Base-by-base conservation (phyloP, 2,113 vertebrate species). In the Chaetops frenatus region DNA sequence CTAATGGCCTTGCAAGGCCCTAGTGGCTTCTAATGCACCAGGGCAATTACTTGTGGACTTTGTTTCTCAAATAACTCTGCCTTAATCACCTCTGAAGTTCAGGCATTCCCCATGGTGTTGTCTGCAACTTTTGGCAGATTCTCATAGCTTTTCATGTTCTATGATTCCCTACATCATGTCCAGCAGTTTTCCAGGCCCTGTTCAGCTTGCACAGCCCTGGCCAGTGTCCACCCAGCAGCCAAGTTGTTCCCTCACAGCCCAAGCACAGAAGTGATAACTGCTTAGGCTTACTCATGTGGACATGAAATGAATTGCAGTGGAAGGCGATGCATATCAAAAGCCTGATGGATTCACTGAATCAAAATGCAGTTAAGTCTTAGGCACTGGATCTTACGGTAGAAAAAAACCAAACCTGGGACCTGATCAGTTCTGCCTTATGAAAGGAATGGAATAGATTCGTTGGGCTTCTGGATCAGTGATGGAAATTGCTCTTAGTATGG, bases 161-260 rank as follows among this genome's bases (percentile, higher is more conserved):
- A 11, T 0, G 0, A 11, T 20, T 77, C 47, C 77, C 25, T 25
- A 14, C 1, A 2, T 38, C 24, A 24, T 2, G 6, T 25, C n/a
- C 45, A 81, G 47, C 8, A 24, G 21, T 74, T 61, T 85, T 94
- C 14, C 47, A 70, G 27, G 51, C 8, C 5, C 18, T 45, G 14
- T 15, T 79, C 16, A 44, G 31, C n/a, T 79, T 81, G 61, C 11
- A 45, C 9, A 57, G 47, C 36, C 47, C 78, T 65, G 29, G 48
- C 11, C 56, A 79, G 28, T 19, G 31, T 51, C 22, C 61, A 73
- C 7, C 2, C 31, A 66, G 42, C 20, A 74, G 36, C 22, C 4
- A 8, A 48, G 16, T 2, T 8, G 0, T 20, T 48, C 0, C 0
- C 15, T 12, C 47, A 36, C 23, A 66, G 40, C 36, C 35, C 7